Base-by-base conservation (phyloP, 2,113 vertebrate genomes). In the Ceuthmochares aereus region DNA sequence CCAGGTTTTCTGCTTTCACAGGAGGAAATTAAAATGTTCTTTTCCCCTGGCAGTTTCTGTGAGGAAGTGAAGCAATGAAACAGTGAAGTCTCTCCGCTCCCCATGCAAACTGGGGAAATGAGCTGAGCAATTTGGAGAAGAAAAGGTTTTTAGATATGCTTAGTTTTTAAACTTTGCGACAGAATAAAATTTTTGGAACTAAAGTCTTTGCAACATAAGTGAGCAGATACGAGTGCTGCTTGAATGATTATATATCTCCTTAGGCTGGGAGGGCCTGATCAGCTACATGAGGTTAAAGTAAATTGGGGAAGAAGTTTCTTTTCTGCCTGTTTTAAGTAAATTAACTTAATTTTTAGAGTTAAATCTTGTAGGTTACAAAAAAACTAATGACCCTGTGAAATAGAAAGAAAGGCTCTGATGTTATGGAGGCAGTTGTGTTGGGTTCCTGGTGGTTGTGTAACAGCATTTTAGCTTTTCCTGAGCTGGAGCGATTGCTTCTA, bases 1-100 rank as follows among this genome's bases (percentile, higher is more conserved):
- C 22, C 4, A 2, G 6, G 22, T 4, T 60, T 43, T 58, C 13
- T 5, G 6, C 4, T 54, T 51, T 36, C 22, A 34, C 5, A 1
- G 37, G 43, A 75, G 43, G 69, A 76, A 81, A 84, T 49, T 2
- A 47, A 54, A 76, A 47, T 12, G 30, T 32, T 47, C 56, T 80
- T 70, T 52, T 52, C 51, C 76, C 87, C 30, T 43, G 73, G 52
- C 73, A 64, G 68, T 93, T 90, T 92, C 80, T 81, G 52, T 52
- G 73, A 70, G 94, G 94, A 96, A 97, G 94, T 93, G 89, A 96
- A 87, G 86, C 77, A 42, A 42, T 14, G 29, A 92, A 93, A 49
- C 15, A 11, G 49, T 18, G 10, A 68, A 68, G 49, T 73, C 82
- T 94, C 90, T 84, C 54, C 64, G 3, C 32, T 19, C 70, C 45